These are phyloP conservation scores for Probosciger aterrimus DNA, from an alignment of 2,113 vertebrate species.

Conservation along the genomic window DNA sequence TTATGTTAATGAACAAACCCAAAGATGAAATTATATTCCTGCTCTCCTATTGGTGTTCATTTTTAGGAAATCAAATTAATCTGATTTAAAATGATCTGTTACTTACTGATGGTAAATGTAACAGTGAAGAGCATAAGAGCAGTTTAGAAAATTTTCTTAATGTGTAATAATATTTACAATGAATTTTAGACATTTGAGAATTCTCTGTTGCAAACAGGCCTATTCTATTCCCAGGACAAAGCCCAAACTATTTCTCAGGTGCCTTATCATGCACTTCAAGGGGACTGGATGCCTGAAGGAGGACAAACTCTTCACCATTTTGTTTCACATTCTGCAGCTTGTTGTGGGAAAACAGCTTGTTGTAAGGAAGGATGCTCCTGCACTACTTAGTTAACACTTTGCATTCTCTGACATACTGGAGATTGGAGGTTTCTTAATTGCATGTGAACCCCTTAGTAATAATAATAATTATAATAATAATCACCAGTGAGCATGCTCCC, in stretches of 20 bases:
- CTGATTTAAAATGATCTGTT: not conserved
- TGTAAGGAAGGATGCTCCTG: not conserved
- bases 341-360: not conserved
- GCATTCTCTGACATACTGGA: not conserved
- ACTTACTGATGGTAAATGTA: not conserved
- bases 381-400: not conserved
- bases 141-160: not conserved
- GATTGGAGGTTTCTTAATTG: not conserved
- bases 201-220: not conserved
- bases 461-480: not conserved
- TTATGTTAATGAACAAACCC: not conserved
- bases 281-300: not conserved
- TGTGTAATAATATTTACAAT: fast-evolving
- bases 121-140: not conserved
- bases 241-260: not conserved
- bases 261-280: not conserved
- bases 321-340: not conserved
- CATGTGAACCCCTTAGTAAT: not conserved
- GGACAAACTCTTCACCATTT: not conserved
- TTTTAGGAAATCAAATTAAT: not conserved
- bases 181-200: not conserved
- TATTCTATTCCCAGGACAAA: not conserved
- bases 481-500: not conserved
- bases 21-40: not conserved
- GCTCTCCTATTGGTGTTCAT: not conserved